Conservation (phyloP, 37 sponge, comb jelly and placozoan species). For the Chondrilla cf. caribensis region DNA sequence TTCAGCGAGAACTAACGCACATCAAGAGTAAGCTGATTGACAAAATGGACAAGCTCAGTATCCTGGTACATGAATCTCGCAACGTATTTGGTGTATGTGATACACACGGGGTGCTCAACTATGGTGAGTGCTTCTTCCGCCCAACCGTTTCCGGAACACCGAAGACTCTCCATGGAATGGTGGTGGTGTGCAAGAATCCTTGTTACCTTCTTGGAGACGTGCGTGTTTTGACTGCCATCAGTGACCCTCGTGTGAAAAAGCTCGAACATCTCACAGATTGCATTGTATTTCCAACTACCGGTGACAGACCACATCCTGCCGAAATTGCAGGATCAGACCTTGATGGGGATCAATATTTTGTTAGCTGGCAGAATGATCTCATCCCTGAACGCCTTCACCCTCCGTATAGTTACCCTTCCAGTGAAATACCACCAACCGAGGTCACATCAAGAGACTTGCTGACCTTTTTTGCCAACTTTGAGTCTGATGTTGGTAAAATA, state of each 20-base stretch:
- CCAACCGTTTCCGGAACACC: conserved; percentile 53
- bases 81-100: conserved; percentile 85
- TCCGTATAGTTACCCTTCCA: conserved; percentile 67
- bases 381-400: conserved; percentile 26
- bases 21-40: conserved; percentile 37
- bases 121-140: conserved; percentile 76
- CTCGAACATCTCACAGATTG: conserved; percentile 73
- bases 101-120: conserved; percentile 40
- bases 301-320: conserved; percentile 64
- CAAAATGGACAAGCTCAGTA: conserved; percentile 58
- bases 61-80: conserved; percentile 70
- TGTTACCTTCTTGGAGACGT: conserved; percentile 78
- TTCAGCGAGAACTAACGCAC: conserved; percentile 17
- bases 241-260: neutral
- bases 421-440: neutral
- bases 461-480: conserved; percentile 55
- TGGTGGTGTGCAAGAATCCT: conserved; percentile 68
- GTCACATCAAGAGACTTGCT: conserved; percentile 26
- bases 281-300: conserved; percentile 76
- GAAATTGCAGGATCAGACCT: conserved; percentile 89
- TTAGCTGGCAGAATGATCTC: conserved; percentile 74
- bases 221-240: conserved; percentile 55
- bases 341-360: conserved; percentile 86
- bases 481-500: conserved; percentile 42
- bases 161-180: conserved; percentile 29